phyloP scores from a whole-genome alignment of 2,113 vertebrate genomes.

The Orientallactaga bullata region DNA sequence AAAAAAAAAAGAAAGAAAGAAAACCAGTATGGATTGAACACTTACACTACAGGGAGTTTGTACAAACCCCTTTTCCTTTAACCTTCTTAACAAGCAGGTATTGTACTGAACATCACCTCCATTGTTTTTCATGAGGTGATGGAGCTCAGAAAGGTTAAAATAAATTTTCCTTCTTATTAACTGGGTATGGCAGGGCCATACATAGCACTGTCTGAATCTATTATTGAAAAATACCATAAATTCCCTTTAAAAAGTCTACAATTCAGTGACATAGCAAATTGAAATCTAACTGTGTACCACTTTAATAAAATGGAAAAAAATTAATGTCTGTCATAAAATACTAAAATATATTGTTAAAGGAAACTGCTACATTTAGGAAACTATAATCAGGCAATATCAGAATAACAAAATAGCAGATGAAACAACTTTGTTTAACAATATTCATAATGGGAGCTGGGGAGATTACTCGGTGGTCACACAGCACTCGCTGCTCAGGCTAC shows the following conservation, averaged over 20 bases:
- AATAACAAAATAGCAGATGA: conserved; percentile 8
- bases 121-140: conserved; percentile 14
- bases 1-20: no score
- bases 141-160: conserved; percentile 11
- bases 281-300: conserved; percentile 38
- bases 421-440: conserved; percentile 29
- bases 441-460: background rate
- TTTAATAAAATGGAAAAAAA: conserved; percentile 50
- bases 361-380: background rate
- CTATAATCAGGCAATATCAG: conserved; percentile 42
- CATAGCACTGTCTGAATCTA: conserved; percentile 24
- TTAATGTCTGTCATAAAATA: conserved; percentile 45
- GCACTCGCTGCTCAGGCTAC: background rate
- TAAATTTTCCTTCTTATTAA: conserved; percentile 40
- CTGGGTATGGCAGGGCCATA: background rate
- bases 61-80: background rate
- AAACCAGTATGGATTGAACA: conserved; percentile 19
- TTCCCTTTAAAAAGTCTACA: background rate
- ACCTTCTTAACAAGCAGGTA: background rate
- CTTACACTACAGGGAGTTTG: background rate
- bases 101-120: background rate
- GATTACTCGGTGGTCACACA: background rate
- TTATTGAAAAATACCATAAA: conserved; percentile 48
- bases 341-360: conserved; percentile 47
- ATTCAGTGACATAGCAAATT: conserved; percentile 40